Evolutionary conservation across 37 sponge, comb jelly and placozoan species (phyloP).

Genomic region (Aphrocallistes beatrix): DNA sequence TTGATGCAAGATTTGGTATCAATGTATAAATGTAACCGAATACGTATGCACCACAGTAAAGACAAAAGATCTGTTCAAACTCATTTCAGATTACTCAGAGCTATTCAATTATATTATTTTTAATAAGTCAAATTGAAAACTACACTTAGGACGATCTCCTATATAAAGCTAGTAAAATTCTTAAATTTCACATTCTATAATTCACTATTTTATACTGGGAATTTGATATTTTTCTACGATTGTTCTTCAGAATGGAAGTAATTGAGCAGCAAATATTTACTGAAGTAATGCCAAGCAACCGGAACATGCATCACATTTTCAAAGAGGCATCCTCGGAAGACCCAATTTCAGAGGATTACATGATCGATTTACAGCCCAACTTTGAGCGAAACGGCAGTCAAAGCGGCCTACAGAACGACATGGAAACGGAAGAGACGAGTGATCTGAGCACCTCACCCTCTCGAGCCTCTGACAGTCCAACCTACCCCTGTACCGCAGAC

Average conservation of each 20-base stretch:
- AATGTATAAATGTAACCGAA: not conserved
- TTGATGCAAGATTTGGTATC: not conserved
- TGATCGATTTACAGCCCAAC: not conserved
- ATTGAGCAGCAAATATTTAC: not conserved
- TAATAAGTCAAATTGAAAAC: not conserved
- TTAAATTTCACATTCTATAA: constrained; percentile 12
- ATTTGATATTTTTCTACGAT: not conserved
- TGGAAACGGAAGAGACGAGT: not conserved
- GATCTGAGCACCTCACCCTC: not conserved
- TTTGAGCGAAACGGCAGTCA: not conserved
- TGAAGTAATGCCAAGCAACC: not conserved
- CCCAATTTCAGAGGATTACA: too few species aligned
- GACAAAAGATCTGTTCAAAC: not conserved
- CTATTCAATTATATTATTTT: not conserved
- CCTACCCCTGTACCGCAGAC: not conserved
- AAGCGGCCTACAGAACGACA: not conserved
- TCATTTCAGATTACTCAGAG: not conserved
- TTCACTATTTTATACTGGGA: not conserved
- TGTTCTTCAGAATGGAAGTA: not conserved
- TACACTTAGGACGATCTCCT: not conserved
- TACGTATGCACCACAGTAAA: not conserved
- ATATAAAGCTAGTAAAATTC: not conserved
- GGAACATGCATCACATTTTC: not conserved
- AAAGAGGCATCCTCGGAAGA: too few species aligned
- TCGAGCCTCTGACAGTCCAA: not conserved